Evolutionary conservation across 2,888 invertebrate genomes (phyloP).

Genomic region (Dryadula phaetusa): DNA sequence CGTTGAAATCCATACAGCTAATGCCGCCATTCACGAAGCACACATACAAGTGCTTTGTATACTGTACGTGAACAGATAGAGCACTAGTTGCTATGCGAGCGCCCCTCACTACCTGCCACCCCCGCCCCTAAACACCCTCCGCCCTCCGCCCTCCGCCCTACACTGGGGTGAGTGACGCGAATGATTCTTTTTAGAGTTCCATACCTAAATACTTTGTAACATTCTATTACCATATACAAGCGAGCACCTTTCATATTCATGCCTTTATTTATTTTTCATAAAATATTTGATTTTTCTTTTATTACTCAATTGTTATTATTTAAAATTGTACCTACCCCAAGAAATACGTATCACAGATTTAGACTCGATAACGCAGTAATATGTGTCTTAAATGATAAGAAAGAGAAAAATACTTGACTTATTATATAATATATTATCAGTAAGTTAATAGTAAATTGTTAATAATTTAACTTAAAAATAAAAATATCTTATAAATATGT

Average conservation of each 20-base stretch:
- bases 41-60: not conserved
- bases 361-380: too few relatives aligned
- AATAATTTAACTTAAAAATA: too few relatives aligned
- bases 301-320: too few relatives aligned
- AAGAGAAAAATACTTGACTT: too few relatives aligned
- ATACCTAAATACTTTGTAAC: conserved; percentile 15
- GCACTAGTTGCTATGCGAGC: conserved; percentile 52
- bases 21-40: conserved; percentile 10
- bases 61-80: conserved; percentile 12
- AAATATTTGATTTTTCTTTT: too few relatives aligned
- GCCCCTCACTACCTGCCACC: conserved; percentile 49
- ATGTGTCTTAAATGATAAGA: too few relatives aligned
- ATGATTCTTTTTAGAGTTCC: conserved; percentile 39
- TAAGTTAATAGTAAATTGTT: too few relatives aligned
- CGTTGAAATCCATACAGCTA: conserved; percentile 13
- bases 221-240: conserved; percentile 2
- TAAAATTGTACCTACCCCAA: too few relatives aligned
- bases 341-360: too few relatives aligned
- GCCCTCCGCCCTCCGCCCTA: conserved; percentile 41
- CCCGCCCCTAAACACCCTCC: not conserved
- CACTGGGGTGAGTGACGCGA: conserved; percentile 34
- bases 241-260: not conserved
- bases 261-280: not conserved
- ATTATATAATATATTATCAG: too few relatives aligned
- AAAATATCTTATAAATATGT: too few relatives aligned